These are phyloP conservation scores for Stenopsyche tienmushanensis DNA, from an alignment of 1,140 invertebrate species.

Conservation along the genomic window DNA sequence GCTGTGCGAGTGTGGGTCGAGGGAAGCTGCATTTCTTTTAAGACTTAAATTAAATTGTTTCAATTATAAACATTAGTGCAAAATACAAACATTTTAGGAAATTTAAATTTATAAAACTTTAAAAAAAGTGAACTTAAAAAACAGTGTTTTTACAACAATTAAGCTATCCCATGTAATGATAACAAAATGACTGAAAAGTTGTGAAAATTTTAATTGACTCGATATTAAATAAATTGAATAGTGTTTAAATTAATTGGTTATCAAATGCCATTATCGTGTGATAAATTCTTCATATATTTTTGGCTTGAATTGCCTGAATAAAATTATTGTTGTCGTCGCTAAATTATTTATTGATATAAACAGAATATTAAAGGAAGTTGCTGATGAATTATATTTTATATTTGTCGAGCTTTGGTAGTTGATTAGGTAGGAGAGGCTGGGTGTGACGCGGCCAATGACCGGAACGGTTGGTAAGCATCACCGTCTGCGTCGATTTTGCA, in stretches of 20 bases:
- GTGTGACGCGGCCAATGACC: not conserved
- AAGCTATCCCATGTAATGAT: slow-evolving; percentile 11
- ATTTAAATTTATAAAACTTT: slow-evolving; percentile 17
- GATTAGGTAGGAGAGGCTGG: slow-evolving; percentile 36
- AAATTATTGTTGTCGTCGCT: slow-evolving; percentile 41
- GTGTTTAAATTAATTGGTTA: slow-evolving; percentile 40
- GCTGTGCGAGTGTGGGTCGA: slow-evolving; percentile 38
- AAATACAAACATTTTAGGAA: slow-evolving; percentile 10
- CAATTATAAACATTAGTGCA: slow-evolving; percentile 33
- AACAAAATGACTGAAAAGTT: slow-evolving; percentile 37
- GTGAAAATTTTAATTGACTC: slow-evolving; percentile 38
- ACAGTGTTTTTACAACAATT: slow-evolving; percentile 24
- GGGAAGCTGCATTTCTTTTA: slow-evolving; percentile 39
- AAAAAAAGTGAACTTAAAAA: slow-evolving; percentile 34
- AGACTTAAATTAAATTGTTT: slow-evolving; percentile 32
- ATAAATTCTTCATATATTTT: slow-evolving; percentile 43
- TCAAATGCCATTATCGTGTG: slow-evolving; percentile 42
- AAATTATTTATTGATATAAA: slow-evolving; percentile 32
- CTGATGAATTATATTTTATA: slow-evolving; percentile 42
- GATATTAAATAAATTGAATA: slow-evolving; percentile 38
- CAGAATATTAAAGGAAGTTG: slow-evolving; percentile 32
- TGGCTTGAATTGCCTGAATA: slow-evolving; percentile 41
- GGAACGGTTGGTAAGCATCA: not conserved
- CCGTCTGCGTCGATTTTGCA: not conserved
- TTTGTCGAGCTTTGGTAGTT: slow-evolving; percentile 42